phyloP scores from a whole-genome alignment of 1,140 invertebrate species.

The Lordiphosa clarofinis region DNA sequence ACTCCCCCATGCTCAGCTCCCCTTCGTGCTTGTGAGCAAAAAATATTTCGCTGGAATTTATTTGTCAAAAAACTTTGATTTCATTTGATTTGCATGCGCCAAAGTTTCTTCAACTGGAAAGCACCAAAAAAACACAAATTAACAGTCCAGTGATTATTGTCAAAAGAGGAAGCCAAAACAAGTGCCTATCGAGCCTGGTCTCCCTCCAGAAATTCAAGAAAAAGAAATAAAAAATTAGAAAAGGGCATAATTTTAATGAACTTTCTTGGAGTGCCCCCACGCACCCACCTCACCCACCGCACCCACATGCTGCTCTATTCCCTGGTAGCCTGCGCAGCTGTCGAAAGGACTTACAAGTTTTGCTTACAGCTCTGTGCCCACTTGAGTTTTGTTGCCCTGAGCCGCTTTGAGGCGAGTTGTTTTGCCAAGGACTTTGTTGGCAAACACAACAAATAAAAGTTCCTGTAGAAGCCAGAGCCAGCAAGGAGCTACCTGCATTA shows the following conservation, averaged over 20 bases:
- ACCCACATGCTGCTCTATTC: constrained; percentile 2
- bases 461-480: constrained; percentile 8
- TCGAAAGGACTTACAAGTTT: constrained; percentile 73
- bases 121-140: constrained; percentile 55
- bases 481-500: constrained; percentile 34
- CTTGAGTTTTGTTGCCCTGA: constrained; percentile 46
- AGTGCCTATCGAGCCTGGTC: constrained; percentile 54
- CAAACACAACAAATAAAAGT: constrained; percentile 20
- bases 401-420: constrained; percentile 51
- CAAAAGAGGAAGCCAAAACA: constrained; percentile 70
- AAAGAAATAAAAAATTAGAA: constrained; percentile 67
- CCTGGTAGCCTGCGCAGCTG: constrained; percentile 63
- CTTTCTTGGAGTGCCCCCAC: constrained; percentile 46
- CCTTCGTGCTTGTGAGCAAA: no score
- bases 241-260: constrained; percentile 78
- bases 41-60: constrained; percentile 8
- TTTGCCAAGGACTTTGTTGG: constrained; percentile 26
- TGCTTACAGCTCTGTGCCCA: constrained; percentile 39
- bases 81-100: constrained; percentile 72
- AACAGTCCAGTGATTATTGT: constrained; percentile 77
- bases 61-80: constrained; percentile 57
- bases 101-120: constrained; percentile 75
- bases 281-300: constrained; percentile 22
- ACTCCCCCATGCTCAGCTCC: constrained; percentile 16
- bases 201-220: constrained; percentile 34